Evolutionary conservation across 1,140 invertebrate species (phyloP).

Genomic region (Coelopa frigida): DNA sequence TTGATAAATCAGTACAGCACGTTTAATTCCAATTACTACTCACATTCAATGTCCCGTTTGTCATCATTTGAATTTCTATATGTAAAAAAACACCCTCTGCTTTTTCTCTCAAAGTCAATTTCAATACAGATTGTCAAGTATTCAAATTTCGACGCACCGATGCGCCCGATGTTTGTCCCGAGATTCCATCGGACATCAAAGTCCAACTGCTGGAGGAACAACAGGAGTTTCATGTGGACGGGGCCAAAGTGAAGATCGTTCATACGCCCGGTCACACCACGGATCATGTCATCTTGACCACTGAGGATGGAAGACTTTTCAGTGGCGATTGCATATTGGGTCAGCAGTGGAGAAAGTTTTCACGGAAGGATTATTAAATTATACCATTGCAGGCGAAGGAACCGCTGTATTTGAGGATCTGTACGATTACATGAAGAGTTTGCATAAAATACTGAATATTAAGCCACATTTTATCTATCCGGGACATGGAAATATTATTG

Average conservation of each 20-base stretch:
- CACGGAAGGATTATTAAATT: constrained; percentile 1
- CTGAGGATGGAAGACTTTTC: constrained; percentile 87
- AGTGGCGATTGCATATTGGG: constrained; percentile 90
- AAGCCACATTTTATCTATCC: constrained; percentile 82
- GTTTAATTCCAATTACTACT: too few relatives aligned
- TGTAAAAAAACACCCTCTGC: too few relatives aligned
- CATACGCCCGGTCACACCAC: constrained; percentile 94
- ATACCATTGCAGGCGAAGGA: constrained; percentile 60
- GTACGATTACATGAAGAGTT: constrained; percentile 79
- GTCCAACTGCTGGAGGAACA: constrained; percentile 64
- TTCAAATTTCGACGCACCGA: constrained; percentile 65
- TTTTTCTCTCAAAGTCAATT: constrained; percentile 21
- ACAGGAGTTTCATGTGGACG: constrained; percentile 76
- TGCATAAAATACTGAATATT: constrained; percentile 70
- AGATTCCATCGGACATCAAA: constrained; percentile 46
- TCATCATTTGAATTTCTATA: too few relatives aligned
- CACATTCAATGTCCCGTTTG: too few relatives aligned
- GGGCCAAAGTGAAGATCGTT: constrained; percentile 73
- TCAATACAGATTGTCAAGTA: constrained; percentile 53
- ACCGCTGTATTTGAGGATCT: constrained; percentile 90
- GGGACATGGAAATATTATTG: constrained; percentile 84
- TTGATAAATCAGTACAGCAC: too few relatives aligned
- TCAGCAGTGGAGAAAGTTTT: constrained; percentile 11
- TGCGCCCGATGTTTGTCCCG: constrained; percentile 47
- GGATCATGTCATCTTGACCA: constrained; percentile 78